Conservation (phyloP, 2,113 vertebrate genomes). For the Jacana jacana region DNA sequence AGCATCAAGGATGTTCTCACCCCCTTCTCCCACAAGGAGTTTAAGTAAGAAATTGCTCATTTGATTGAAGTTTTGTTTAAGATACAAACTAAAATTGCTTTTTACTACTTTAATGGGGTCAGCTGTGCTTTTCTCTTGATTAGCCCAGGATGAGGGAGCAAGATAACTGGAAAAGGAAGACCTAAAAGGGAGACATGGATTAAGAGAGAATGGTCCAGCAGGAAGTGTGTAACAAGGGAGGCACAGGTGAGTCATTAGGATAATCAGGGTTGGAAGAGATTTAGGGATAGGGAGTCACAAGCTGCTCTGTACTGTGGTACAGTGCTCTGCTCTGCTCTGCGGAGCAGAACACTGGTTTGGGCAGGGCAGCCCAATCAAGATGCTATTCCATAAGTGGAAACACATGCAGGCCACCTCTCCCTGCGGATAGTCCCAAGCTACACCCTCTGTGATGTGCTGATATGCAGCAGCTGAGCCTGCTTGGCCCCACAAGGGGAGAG, state of each 20-base stretch:
- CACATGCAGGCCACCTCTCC: background rate
- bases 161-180: background rate
- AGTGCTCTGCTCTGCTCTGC: too few relatives aligned
- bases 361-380: background rate
- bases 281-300: background rate
- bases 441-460: background rate
- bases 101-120: background rate
- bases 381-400: background rate
- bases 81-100: background rate
- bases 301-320: background rate
- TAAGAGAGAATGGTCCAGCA: background rate
- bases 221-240: background rate
- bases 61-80: background rate
- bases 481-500: background rate
- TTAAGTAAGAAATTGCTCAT: background rate
- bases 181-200: background rate
- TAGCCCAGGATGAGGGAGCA: background rate
- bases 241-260: rapidly evolving
- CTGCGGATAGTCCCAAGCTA: background rate
- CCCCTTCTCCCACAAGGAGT: background rate
- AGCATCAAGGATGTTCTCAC: background rate
- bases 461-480: background rate
- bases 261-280: background rate
- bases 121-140: background rate
- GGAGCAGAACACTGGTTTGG: background rate